phyloP scores from a whole-genome alignment of 2,113 vertebrate species.

The Sisor rabdophorus region DNA sequence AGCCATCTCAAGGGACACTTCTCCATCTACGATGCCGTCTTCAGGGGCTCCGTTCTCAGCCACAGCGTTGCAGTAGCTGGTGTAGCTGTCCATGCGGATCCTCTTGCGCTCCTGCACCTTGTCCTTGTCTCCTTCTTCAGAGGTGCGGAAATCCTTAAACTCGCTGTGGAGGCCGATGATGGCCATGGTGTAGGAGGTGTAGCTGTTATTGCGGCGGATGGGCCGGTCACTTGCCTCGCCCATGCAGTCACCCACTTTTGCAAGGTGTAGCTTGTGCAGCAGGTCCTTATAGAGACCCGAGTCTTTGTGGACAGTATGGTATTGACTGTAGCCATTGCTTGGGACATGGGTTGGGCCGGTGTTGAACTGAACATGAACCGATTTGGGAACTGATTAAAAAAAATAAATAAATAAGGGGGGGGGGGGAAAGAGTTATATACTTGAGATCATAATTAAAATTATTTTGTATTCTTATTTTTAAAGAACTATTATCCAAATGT shows the following conservation, averaged over 20 bases:
- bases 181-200: constrained; percentile 97
- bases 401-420: background rate
- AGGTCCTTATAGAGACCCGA: constrained; percentile 96
- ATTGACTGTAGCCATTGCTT: constrained; percentile 85
- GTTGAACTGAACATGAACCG: constrained; percentile 80
- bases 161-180: constrained; percentile 95
- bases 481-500: background rate
- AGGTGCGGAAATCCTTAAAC: constrained; percentile 66
- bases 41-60: constrained; percentile 73
- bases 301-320: constrained; percentile 97
- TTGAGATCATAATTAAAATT: too few relatives aligned
- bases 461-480: background rate
- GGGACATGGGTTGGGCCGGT: constrained; percentile 75
- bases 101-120: constrained; percentile 76
- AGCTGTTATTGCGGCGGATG: constrained; percentile 93
- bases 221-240: constrained; percentile 85
- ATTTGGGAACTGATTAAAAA: constrained; percentile 56
- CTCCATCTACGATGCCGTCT: constrained; percentile 60
- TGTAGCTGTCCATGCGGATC: constrained; percentile 95
- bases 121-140: constrained; percentile 55
- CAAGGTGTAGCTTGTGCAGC: constrained; percentile 92
- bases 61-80: constrained; percentile 95
- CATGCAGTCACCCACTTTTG: constrained; percentile 96
- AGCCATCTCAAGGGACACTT: constrained; percentile 67
- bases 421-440: too few relatives aligned